Conservation (phyloP, 2,113 vertebrate genomes). For the Misgurnus anguillicaudatus region DNA sequence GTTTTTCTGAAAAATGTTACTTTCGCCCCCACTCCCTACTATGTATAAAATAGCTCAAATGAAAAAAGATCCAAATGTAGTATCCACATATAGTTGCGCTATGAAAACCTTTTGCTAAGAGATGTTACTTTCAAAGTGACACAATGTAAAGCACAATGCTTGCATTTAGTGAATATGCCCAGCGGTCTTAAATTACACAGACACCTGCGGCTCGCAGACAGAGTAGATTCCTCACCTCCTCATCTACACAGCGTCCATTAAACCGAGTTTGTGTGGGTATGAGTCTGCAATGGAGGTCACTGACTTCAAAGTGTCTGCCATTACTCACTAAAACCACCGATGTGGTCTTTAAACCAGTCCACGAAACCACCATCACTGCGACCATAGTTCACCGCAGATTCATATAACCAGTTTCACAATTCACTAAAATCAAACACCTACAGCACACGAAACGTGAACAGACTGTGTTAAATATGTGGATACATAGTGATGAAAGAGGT, state of each 20-base stretch:
- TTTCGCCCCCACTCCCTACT: too few relatives aligned
- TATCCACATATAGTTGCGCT: too few relatives aligned
- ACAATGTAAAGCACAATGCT: too few relatives aligned
- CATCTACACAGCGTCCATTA: slow-evolving; percentile 5
- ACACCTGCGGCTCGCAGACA: not conserved
- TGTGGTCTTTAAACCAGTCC: not conserved
- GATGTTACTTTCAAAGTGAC: too few relatives aligned
- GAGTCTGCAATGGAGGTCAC: slow-evolving; percentile 1
- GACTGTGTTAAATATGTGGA: slow-evolving; percentile 9
- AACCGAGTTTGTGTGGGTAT: not conserved
- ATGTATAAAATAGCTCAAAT: too few relatives aligned
- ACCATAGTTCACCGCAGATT: slow-evolving; percentile 3
- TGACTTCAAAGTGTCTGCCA: slow-evolving; percentile 19
- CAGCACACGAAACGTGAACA: not conserved
- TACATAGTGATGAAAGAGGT: not conserved
- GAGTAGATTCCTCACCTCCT: not conserved
- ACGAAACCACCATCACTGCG: not conserved
- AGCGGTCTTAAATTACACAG: not conserved
- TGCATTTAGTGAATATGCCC: too few relatives aligned
- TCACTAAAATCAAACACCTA: slow-evolving; percentile 16
- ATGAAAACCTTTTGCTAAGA: too few relatives aligned
- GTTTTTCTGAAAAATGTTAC: too few relatives aligned
- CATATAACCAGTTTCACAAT: not conserved
- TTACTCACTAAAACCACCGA: not conserved
- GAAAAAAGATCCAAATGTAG: too few relatives aligned